Conservation (phyloP, 2,888 invertebrate genomes). For the Digitonthophagus gazella region DNA sequence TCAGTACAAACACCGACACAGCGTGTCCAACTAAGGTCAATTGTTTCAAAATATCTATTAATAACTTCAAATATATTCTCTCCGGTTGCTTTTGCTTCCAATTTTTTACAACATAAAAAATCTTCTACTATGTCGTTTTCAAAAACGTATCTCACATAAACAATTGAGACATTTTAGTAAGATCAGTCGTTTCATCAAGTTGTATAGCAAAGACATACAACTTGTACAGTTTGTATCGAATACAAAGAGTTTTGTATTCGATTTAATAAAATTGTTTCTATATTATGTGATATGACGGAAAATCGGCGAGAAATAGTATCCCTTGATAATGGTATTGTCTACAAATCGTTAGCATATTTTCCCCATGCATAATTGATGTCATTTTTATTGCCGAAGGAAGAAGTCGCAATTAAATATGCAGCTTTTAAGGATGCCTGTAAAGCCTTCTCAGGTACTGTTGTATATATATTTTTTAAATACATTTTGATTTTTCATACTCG, state of each 20-base stretch:
- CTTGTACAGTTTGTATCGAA: too few species aligned
- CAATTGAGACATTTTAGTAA: slow-evolving; percentile 14
- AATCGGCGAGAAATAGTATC: slow-evolving; percentile 18
- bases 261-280: slow-evolving; percentile 20
- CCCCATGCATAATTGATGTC: slow-evolving; percentile 18
- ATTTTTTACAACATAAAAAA: slow-evolving; percentile 16
- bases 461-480: too few species aligned
- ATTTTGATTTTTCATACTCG: slow-evolving; percentile 21
- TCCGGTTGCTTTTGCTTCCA: not conserved
- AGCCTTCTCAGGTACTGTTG: slow-evolving; percentile 20
- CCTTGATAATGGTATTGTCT: slow-evolving; percentile 21
- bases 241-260: slow-evolving; percentile 21
- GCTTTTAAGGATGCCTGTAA: slow-evolving; percentile 21
- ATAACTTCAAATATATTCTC: not conserved
- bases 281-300: slow-evolving; percentile 19
- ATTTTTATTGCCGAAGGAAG: slow-evolving; percentile 19
- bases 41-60: slow-evolving; percentile 5
- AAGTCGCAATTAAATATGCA: slow-evolving; percentile 21
- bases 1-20: too few species aligned
- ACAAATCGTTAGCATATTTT: slow-evolving; percentile 20
- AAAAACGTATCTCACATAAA: slow-evolving; percentile 1
- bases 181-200: slow-evolving; percentile 9
- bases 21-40: too few species aligned
- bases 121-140: slow-evolving; percentile 2
- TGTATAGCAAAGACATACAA: slow-evolving; percentile 16